Evolutionary conservation across 2,797 vertebrate genomes (phyloP).

Genomic region (Meriones psammophilus): DNA sequence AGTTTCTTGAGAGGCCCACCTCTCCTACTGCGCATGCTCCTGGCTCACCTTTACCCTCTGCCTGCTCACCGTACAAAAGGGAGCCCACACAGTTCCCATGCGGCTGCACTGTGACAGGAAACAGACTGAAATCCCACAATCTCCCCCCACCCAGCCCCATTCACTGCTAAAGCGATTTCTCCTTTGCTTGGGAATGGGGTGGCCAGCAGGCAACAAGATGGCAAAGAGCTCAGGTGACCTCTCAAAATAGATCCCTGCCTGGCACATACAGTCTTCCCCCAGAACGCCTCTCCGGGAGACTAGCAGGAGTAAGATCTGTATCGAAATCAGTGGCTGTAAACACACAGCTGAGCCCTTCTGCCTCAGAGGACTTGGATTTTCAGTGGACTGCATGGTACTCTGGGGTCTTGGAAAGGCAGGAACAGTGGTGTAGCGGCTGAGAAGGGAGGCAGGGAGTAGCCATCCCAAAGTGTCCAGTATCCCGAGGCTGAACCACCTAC

Average conservation of each 20-base stretch:
- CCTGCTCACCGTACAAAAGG: conserved; percentile 56
- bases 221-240: conserved; percentile 75
- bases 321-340: conserved; percentile 73
- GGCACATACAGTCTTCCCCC: conserved; percentile 29
- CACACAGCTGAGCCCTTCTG: conserved; percentile 83
- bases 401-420: conserved; percentile 59
- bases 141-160: neutral
- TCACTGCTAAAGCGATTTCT: neutral
- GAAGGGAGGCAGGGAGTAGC: neutral
- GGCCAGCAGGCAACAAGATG: conserved; percentile 28
- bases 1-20: neutral
- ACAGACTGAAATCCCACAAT: conserved; percentile 13
- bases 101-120: neutral
- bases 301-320: conserved; percentile 73
- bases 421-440: neutral
- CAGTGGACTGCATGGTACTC: conserved; percentile 58
- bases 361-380: conserved; percentile 71
- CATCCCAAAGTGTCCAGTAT: neutral
- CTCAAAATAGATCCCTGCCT: conserved; percentile 72
- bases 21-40: neutral
- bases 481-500: neutral
- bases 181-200: conserved; percentile 63
- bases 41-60: conserved; percentile 5
- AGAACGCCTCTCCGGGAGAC: conserved; percentile 53
- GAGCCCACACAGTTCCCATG: neutral